Conservation (phyloP, 2,888 invertebrate species). For the Steromphala cineraria region DNA sequence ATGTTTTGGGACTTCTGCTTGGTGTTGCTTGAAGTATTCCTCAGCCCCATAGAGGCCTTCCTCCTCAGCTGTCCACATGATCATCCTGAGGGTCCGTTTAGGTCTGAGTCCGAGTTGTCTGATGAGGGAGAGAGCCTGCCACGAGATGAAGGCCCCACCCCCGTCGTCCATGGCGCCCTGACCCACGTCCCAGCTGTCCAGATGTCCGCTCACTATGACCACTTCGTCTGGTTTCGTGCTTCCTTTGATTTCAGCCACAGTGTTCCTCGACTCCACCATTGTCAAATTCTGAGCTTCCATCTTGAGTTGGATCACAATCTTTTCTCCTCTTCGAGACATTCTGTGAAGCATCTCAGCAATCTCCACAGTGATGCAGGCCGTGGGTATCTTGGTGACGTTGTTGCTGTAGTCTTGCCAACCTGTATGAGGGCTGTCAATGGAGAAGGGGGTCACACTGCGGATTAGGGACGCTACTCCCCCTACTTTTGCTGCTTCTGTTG, state of each 20-base stretch:
- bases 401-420: conserved; percentile 79
- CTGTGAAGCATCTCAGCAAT: conserved; percentile 85
- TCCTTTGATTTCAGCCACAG: conserved; percentile 61
- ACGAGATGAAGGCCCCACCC: conserved; percentile 87
- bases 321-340: conserved; percentile 77
- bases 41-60: conserved; percentile 35
- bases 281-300: conserved; percentile 81
- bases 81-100: conserved; percentile 83
- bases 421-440: conserved; percentile 86
- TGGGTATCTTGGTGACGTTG: conserved; percentile 55
- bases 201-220: conserved; percentile 87
- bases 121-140: conserved; percentile 83
- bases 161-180: conserved; percentile 90
- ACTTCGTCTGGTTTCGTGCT: conserved; percentile 72
- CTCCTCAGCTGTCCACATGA: conserved; percentile 87
- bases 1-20: conserved; percentile 79
- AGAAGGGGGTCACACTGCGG: conserved; percentile 86
- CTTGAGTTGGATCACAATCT: conserved; percentile 78
- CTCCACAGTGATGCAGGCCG: conserved; percentile 82
- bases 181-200: conserved; percentile 92
- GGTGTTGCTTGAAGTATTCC: conserved; percentile 35
- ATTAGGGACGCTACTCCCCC: conserved; percentile 87
- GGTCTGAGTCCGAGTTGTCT: conserved; percentile 82
- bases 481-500: conserved; percentile 82
- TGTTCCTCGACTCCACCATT: conserved; percentile 82